Conservation (phyloP, 2,113 vertebrate genomes). For the Pristiophorus japonicus region DNA sequence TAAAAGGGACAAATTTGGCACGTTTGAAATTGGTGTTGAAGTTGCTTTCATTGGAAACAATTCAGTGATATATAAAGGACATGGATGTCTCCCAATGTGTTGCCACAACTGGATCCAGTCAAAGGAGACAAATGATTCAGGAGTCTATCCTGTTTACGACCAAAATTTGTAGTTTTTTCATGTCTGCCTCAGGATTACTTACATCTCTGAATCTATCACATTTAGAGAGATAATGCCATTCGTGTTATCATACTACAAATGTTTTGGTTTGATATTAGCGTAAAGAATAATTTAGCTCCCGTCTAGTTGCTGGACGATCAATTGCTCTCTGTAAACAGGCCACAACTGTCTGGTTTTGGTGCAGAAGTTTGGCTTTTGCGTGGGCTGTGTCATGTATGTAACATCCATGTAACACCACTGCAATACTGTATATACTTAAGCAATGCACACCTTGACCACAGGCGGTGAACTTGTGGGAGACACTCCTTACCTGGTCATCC, state of each 20-base stretch:
- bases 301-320: background rate
- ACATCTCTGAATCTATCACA: background rate
- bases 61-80: background rate
- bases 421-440: no score
- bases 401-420: no score
- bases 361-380: background rate
- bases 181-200: background rate
- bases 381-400: no score
- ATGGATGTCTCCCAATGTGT: background rate
- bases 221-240: background rate
- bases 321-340: background rate
- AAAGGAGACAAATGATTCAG: background rate
- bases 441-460: no score
- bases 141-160: background rate
- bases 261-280: background rate
- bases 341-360: background rate
- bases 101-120: background rate
- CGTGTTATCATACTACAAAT: background rate
- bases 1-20: background rate
- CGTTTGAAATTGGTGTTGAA: background rate
- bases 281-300: background rate
- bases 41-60: background rate
- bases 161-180: background rate
- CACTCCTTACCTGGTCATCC: no score
- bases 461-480: no score